Conservation (phyloP, 2,888 invertebrate species). For the Lithophane semibrunnea region DNA sequence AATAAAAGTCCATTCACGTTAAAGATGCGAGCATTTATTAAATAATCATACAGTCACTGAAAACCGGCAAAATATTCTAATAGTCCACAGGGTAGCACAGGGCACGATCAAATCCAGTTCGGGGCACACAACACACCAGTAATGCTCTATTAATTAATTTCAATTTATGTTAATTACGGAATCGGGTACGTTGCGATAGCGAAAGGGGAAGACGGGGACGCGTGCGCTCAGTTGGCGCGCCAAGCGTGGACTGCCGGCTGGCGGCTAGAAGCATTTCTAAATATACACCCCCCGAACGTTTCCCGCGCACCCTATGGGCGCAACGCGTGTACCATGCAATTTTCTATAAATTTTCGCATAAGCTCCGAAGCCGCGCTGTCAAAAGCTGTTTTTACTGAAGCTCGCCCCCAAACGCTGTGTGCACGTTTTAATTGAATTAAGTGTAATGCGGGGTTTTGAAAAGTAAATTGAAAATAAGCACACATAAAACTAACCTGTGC, state of each 20-base stretch:
- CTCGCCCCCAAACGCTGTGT: constrained; percentile 77
- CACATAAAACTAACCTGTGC: constrained; percentile 30
- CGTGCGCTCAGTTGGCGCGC: constrained; percentile 80
- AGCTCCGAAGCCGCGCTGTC: constrained; percentile 88
- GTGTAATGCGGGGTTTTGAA: constrained; percentile 73
- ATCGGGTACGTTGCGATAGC: constrained; percentile 78
- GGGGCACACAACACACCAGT: constrained; percentile 80
- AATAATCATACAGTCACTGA: constrained; percentile 74
- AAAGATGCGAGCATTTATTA: constrained; percentile 69
- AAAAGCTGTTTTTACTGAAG: constrained; percentile 87
- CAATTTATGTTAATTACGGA: constrained; percentile 82
- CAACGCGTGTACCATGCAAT: constrained; percentile 88
- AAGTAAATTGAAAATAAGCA: constrained; percentile 48
- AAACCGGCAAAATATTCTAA: constrained; percentile 52
- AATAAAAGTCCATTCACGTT: constrained; percentile 78
- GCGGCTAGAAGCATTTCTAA: constrained; percentile 84
- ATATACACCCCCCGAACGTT: constrained; percentile 87
- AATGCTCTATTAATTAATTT: constrained; percentile 78
- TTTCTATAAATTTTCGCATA: constrained; percentile 90
- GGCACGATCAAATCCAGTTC: constrained; percentile 83
- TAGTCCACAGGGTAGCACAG: constrained; percentile 78
- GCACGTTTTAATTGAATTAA: constrained; percentile 86
- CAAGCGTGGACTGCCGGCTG: constrained; percentile 84
- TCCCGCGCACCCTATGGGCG: constrained; percentile 84
- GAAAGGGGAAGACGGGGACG: constrained; percentile 70